Base-by-base conservation (phyloP, 1,140 invertebrate species). In the Oryzaephilus surinamensis region DNA sequence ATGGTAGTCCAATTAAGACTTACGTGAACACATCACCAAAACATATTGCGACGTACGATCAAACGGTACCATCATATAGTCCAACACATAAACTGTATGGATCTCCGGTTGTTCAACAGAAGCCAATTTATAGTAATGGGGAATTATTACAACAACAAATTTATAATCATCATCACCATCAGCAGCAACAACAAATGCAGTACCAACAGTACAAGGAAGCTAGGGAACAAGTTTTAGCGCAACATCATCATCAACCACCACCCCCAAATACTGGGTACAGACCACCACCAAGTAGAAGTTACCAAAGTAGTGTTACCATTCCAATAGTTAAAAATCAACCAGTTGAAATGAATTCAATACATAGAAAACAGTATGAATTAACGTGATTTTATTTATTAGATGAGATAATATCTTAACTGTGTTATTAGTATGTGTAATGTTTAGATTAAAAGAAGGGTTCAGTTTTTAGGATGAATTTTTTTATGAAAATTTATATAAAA, bases 161-260 rank as follows among this genome's bases (percentile, higher is more conserved):
- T 5, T 50, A 53, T 19, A 46, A 42, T 12, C 54, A n/a, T n/a
- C n/a, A n/a, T n/a, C n/a, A n/a, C n/a, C 23, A 57, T 31, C 54
- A 52, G 18, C 12, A 48, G 27, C 48, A 53, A 29, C 51, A 45
- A 26, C 43, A 49, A 16, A 41, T 41, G 12, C 54, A 58, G 29
- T 55, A 51, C 30, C 55, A 55, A 32, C 57, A 57, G 38, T 57
- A 54, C 38, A 50, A 53, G 36, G 46, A 50, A 30, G 41, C 42
- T 6, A 53, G 48, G 40, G 57, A 57, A 35, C 55, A 57, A 47
- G 41, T 55, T 26, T 32, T 54, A 18, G 33, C 48, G 4, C 50
- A 56, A 32, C 47, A 54, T 27, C 55, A 58, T 30, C 50, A 46
- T 33, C 29, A 42, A n/a, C n/a, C n/a, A n/a, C n/a, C n/a, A n/a